Evolutionary conservation across 92 coral and sea anemone genomes (phyloP), one percentile per base, ranked within the genome.

Genomic region (Plumapathes pennacea): DNA sequence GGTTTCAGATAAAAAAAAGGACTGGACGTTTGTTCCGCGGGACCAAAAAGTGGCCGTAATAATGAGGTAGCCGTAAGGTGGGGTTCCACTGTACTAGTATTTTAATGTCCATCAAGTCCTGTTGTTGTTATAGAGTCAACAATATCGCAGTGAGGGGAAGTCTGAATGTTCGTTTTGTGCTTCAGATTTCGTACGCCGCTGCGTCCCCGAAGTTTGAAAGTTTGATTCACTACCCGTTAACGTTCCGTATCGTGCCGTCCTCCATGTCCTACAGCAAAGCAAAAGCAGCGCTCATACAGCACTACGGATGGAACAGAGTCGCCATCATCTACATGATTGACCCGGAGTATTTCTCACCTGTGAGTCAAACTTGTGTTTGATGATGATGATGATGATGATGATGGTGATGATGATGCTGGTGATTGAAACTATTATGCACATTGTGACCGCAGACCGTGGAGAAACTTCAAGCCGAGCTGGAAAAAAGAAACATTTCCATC

Each of bases 301-400:
- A 82, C 49, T 94, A 74, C 49, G 80, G 83, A 0, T 94, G 99
- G 99, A 84, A 85, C 48, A 84, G 96, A 84, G 92, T 94, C 17
- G 99, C 99, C 22, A 81, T 94, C 13, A 53, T 94, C 2, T 90
- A 89, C 31, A 71, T 72, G 64, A 84, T 84, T 44, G 89, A 87
- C 28, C 77, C 88, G 9, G 85, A 94, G 32, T 64, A 84, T 50
- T 89, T 84, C 54, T 84, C 99, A 1, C 83, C 86, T 84, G 99
- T 89, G 74, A 55, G 89, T 51, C 0, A 7, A 42, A 15, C 14
- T 14, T 5, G 21, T 43, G 5, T 8, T 10, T 7, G 11, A 50
- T n/a, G 13, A 18, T 9, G 10, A 8, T 44, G 10, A 10, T 44
- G 7, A 6, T 44, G 11, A 20, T 9, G 21, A 44, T 9, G 6